These are phyloP conservation scores for Tenualosa ilisha DNA, from an alignment of 2,797 vertebrate genomes.

Conservation along the genomic window DNA sequence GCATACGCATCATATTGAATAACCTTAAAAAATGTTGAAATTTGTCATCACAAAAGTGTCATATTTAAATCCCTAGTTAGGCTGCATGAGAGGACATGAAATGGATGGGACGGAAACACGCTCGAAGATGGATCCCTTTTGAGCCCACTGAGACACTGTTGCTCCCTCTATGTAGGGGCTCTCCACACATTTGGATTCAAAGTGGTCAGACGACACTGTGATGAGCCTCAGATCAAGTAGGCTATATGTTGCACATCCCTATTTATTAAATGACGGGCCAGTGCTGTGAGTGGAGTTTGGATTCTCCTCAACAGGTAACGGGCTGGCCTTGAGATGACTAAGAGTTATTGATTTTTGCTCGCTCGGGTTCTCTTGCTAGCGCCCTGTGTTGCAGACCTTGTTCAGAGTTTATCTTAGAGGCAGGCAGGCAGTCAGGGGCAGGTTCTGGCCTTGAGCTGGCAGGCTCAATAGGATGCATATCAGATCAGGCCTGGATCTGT, in stretches of 20 bases:
- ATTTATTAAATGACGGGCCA: not conserved
- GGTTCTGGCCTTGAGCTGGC: not conserved
- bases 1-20: not conserved
- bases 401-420: not conserved
- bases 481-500: not conserved
- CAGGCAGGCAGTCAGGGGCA: not conserved
- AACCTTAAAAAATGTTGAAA: not conserved
- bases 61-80: too few relatives aligned
- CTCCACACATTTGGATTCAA: not conserved
- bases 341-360: conserved; percentile 2
- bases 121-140: too few relatives aligned
- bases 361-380: not conserved
- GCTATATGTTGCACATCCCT: not conserved
- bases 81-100: too few relatives aligned
- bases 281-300: not conserved
- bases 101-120: too few relatives aligned
- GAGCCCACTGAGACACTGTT: too few relatives aligned
- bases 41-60: not conserved
- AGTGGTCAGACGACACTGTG: not conserved
- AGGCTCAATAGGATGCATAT: not conserved
- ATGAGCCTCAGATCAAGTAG: not conserved
- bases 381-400: not conserved
- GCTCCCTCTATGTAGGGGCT: too few relatives aligned
- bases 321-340: not conserved
- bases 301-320: conserved; percentile 2